These are phyloP conservation scores for Drosophila auraria DNA, from an alignment of 1,140 invertebrate species.

Conservation along the genomic window DNA sequence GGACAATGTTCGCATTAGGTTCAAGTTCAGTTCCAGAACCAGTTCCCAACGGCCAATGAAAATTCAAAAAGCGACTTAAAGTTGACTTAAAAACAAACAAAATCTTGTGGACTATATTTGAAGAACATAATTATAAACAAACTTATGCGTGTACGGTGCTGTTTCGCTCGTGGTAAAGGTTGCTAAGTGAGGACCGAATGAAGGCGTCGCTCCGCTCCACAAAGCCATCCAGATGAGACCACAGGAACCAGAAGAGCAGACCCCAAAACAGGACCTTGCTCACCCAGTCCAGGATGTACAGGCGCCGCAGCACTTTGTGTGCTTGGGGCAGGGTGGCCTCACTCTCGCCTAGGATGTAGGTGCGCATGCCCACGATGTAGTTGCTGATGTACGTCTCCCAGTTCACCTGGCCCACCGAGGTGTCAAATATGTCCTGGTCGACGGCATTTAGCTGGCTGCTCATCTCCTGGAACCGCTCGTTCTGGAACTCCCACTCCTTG, in stretches of 20 bases:
- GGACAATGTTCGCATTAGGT: not conserved
- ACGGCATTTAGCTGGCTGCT: conserved; percentile 87
- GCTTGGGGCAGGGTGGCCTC: conserved; percentile 90
- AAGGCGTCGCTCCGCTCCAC: conserved; percentile 70
- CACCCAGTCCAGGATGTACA: conserved; percentile 86
- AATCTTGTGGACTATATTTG: conserved; percentile 42
- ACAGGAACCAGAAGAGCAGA: conserved; percentile 84
- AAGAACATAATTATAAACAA: conserved; percentile 31
- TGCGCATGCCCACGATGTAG: conserved; percentile 91
- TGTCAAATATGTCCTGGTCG: conserved; percentile 88
- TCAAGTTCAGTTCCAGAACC: not conserved
- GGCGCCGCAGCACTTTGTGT: conserved; percentile 86
- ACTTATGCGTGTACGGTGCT: conserved; percentile 58
- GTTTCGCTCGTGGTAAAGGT: conserved; percentile 65
- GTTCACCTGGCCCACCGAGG: conserved; percentile 87
- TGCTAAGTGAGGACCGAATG: conserved; percentile 61
- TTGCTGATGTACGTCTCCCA: conserved; percentile 90
- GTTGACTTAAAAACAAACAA: conserved; percentile 37
- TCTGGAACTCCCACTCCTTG: conserved; percentile 92
- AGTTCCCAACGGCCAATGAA: not conserved
- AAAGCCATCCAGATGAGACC: conserved; percentile 76
- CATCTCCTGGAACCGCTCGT: conserved; percentile 89
- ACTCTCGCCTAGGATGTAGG: conserved; percentile 92
- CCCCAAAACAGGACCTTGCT: conserved; percentile 80
- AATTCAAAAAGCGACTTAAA: not conserved